Evolutionary conservation across 2,888 invertebrate species (phyloP), one percentile per base, ranked within the genome.

Genomic region (Sipha maydis): DNA sequence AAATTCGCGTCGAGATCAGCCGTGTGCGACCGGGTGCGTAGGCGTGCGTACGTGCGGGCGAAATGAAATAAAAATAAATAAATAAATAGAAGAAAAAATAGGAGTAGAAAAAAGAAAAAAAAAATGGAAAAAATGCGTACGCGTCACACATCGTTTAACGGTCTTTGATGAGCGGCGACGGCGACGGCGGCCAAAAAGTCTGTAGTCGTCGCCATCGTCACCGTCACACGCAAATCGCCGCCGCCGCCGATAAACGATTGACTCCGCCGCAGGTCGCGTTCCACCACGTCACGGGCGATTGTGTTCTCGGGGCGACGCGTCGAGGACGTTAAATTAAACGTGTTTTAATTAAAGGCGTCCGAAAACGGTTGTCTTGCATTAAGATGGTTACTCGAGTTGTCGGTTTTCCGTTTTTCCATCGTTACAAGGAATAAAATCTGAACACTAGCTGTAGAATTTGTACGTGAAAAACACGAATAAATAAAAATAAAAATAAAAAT

Each of bases 71-170:
- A 41, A 73, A 54, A 8, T 28, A 41, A 1, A 34, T 56, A 69
- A 71, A 82, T 19, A 48, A 48, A 38, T n/a, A 14, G 73, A 38
- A 14, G 19, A 67, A 17, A 17, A 41, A 41, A 69, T 9, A 56
- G 31, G 19, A 56, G 56, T 17, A 34, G n/a, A 61, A 56, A 34
- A 79, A 34, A 25, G 61, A 41, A n/a, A 38, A 48, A 71, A 54
- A 5, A 25, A 56, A 25, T 1, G 75, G 11, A 67, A 75, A 34
- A 54, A 83, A 83, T 25, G 83, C 83, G 54, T 73, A 11, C 34
- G 48, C 88, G 88, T 88, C 88, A 88, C 88, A 88, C 88, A 61
- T 88, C 88, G 88, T 88, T 88, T 88, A 82, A 88, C 88, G 88
- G 88, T 88, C 88, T 88, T 88, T 88, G 88, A 88, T 75, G 88